phyloP scores from a whole-genome alignment of 2,888 invertebrate genomes.

The Xestobium rufovillosum region DNA sequence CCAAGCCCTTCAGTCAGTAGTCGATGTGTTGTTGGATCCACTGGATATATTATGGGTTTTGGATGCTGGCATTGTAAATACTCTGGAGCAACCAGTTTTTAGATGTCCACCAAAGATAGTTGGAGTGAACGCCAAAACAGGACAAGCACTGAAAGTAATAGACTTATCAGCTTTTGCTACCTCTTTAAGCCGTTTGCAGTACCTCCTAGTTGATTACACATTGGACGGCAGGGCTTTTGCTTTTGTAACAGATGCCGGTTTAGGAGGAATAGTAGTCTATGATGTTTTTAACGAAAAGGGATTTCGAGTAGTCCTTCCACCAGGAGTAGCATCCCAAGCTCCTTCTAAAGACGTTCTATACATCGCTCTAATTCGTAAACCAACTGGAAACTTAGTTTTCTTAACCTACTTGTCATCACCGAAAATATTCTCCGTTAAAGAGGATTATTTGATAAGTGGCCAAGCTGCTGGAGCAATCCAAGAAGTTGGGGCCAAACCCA shows the following conservation, averaged over 20 bases:
- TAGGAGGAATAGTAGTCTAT: slow-evolving; percentile 46
- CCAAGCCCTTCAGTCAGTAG: slow-evolving; percentile 61
- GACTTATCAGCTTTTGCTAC: slow-evolving; percentile 48
- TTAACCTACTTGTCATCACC: slow-evolving; percentile 52
- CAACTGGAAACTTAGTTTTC: slow-evolving; percentile 44
- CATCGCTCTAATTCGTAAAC: slow-evolving; percentile 47
- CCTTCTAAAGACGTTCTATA: slow-evolving; percentile 52
- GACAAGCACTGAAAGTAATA: slow-evolving; percentile 51
- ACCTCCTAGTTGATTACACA: slow-evolving; percentile 52
- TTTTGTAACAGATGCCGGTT: slow-evolving; percentile 46
- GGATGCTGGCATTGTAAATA: slow-evolving; percentile 54
- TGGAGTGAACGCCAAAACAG: slow-evolving; percentile 50
- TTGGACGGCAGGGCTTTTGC: slow-evolving; percentile 44
- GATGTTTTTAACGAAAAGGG: slow-evolving; percentile 46
- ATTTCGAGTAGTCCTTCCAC: slow-evolving; percentile 52
- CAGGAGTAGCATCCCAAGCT: slow-evolving; percentile 38
- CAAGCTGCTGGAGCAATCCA: slow-evolving; percentile 49
- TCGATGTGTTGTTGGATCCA: slow-evolving; percentile 56
- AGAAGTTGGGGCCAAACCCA: slow-evolving; percentile 51
- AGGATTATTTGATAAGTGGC: slow-evolving; percentile 48
- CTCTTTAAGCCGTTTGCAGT: slow-evolving; percentile 49
- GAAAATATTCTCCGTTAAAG: slow-evolving; percentile 51
- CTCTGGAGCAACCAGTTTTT: slow-evolving; percentile 50
- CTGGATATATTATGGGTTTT: slow-evolving; percentile 53
- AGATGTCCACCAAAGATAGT: slow-evolving; percentile 55